Evolutionary conservation across 2,113 vertebrate species (phyloP).

Genomic region (Apeltes quadracus): DNA sequence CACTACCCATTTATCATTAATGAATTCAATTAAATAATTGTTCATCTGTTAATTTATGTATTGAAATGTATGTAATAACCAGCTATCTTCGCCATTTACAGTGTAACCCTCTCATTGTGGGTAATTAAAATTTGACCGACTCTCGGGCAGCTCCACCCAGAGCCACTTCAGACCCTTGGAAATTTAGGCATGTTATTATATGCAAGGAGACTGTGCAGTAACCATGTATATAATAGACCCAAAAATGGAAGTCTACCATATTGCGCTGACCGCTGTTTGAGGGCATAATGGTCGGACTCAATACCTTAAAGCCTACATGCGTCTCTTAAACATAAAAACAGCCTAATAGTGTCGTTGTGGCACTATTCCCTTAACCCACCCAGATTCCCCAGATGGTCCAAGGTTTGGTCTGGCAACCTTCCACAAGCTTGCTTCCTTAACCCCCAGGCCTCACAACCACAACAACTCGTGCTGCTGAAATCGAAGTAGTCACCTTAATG

Average conservation of each 20-base stretch:
- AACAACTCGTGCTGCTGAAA: conserved; percentile 25
- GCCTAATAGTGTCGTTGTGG: conserved; percentile 32
- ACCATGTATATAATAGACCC: not conserved
- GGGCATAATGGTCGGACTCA: conserved; percentile 25
- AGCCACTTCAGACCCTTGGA: conserved; percentile 8
- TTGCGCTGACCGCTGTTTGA: not conserved
- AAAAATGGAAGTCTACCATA: not conserved
- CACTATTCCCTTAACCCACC: conserved; percentile 56
- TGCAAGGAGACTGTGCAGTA: not conserved
- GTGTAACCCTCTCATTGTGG: conserved; percentile 14
- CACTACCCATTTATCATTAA: not conserved
- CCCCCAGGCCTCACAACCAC: conserved; percentile 51
- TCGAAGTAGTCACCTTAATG: conserved; percentile 25
- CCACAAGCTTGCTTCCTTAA: conserved; percentile 56
- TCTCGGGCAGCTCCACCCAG: not conserved
- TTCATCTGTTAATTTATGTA: not conserved
- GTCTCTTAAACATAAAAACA: conserved; percentile 41
- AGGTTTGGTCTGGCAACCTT: conserved; percentile 60
- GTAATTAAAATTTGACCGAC: conserved; percentile 8
- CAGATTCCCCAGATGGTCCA: conserved; percentile 55
- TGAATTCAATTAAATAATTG: not conserved
- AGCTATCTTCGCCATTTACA: not conserved
- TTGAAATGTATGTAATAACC: conserved; percentile 3
- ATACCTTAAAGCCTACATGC: conserved; percentile 45
- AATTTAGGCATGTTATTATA: not conserved